phyloP scores from a whole-genome alignment of 2,113 vertebrate species.

The Triplophysa dalaica region DNA sequence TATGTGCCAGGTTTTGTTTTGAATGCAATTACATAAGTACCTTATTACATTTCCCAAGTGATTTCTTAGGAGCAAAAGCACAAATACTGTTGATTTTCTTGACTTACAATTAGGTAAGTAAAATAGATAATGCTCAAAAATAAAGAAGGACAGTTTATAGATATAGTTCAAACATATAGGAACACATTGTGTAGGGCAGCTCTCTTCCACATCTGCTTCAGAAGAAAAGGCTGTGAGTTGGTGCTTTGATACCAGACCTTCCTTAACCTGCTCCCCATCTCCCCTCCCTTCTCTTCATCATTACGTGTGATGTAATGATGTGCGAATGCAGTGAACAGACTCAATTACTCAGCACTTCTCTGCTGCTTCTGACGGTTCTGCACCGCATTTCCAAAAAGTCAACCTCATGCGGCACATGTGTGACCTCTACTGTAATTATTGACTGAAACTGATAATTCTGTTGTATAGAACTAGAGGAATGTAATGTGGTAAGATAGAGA shows the following conservation, averaged over 20 bases:
- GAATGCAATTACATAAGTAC: no score
- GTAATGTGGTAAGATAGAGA: neutral
- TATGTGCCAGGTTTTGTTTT: no score
- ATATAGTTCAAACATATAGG: no score
- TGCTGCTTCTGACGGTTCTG: conserved; percentile 11
- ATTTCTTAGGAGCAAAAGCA: no score
- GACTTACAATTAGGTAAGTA: no score
- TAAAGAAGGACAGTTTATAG: no score
- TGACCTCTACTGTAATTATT: conserved; percentile 35
- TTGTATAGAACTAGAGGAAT: neutral
- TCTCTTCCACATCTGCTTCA: neutral
- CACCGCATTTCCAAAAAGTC: conserved; percentile 31
- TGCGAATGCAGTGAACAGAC: conserved; percentile 28
- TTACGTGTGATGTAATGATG: conserved; percentile 33
- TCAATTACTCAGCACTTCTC: conserved; percentile 53
- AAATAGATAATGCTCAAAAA: no score
- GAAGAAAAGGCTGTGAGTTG: neutral
- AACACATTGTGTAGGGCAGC: neutral
- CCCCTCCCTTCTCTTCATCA: neutral
- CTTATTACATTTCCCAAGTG: no score
- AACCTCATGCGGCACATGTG: neutral
- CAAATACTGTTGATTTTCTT: no score
- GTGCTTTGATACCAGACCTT: neutral
- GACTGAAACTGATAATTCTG: neutral
- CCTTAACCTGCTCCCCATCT: neutral